These are phyloP conservation scores for Teinopalpus imperialis DNA, from an alignment of 2,888 invertebrate species.

Conservation along the genomic window DNA sequence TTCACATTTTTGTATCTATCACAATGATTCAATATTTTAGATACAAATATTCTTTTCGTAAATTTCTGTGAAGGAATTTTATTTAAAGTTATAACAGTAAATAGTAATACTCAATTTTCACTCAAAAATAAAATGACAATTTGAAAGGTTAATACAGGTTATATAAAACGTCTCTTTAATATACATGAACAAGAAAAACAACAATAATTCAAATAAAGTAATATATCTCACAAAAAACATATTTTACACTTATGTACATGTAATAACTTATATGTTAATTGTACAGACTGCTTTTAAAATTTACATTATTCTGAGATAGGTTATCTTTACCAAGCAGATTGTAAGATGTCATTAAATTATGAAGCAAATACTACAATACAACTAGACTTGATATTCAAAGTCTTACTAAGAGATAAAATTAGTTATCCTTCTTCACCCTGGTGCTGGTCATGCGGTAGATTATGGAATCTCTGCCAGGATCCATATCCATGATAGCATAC, in stretches of 20 bases:
- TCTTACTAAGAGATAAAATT: constrained; percentile 50
- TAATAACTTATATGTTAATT: constrained; percentile 10
- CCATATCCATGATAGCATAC: constrained; percentile 96
- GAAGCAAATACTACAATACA: constrained; percentile 4
- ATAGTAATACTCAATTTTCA: constrained; percentile 9
- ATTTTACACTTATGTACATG: constrained; percentile 14
- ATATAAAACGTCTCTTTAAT: too few relatives aligned
- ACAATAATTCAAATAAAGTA: constrained; percentile 3
- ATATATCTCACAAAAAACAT: constrained; percentile 10
- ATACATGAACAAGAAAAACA: neutral
- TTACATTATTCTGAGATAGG: too few relatives aligned
- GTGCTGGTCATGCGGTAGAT: constrained; percentile 99
- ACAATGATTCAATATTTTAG: too few relatives aligned
- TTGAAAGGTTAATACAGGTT: too few relatives aligned
- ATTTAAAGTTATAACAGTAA: neutral
- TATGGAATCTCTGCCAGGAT: constrained; percentile 98
- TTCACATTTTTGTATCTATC: neutral
- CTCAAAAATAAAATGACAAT: neutral
- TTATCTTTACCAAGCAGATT: neutral
- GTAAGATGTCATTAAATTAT: constrained; percentile 8
- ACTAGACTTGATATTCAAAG: constrained; percentile 4
- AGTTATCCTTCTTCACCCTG: constrained; percentile 98
- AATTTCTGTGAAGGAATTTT: too few relatives aligned
- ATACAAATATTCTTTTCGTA: too few relatives aligned
- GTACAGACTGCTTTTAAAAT: neutral